Evolutionary conservation across 2,888 invertebrate species (phyloP).

Genomic region (Xestoiulus laeticollis): DNA sequence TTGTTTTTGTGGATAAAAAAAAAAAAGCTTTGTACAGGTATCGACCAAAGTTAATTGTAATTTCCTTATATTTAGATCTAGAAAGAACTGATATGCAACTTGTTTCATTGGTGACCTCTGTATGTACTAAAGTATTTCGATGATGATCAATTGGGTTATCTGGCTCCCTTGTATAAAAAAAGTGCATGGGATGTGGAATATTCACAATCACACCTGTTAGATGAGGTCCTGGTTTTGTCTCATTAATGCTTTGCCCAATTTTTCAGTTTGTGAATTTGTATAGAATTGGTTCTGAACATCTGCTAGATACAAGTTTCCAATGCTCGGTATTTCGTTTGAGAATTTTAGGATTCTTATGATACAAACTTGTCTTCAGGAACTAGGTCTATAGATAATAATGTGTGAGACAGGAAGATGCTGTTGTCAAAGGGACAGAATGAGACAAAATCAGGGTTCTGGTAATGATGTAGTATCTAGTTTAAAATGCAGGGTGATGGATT

Average conservation of each 20-base stretch:
- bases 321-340: too few relatives aligned
- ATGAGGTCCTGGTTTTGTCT: background rate
- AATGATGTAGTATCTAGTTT: background rate
- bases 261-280: background rate
- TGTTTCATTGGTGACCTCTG: conserved; percentile 38
- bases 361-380: too few relatives aligned
- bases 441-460: background rate
- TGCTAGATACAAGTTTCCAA: too few relatives aligned
- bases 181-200: background rate
- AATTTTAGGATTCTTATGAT: too few relatives aligned
- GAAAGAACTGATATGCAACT: conserved; percentile 33
- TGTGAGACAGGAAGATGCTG: background rate
- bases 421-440: background rate
- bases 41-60: conserved; percentile 13
- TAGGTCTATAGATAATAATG: too few relatives aligned
- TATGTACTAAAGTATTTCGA: background rate
- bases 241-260: background rate
- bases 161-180: background rate
- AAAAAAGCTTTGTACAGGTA: background rate
- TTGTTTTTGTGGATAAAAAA: conserved; percentile 25
- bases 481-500: conserved; percentile 6
- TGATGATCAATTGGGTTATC: background rate
- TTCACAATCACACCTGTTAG: background rate
- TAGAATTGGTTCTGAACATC: too few relatives aligned
- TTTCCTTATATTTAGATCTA: conserved; percentile 32